Percentiles rank a stretch among this genome's conserved stretches.
Conservation (phyloP, 2,888 invertebrate species). For the Idaea straminata region DNA sequence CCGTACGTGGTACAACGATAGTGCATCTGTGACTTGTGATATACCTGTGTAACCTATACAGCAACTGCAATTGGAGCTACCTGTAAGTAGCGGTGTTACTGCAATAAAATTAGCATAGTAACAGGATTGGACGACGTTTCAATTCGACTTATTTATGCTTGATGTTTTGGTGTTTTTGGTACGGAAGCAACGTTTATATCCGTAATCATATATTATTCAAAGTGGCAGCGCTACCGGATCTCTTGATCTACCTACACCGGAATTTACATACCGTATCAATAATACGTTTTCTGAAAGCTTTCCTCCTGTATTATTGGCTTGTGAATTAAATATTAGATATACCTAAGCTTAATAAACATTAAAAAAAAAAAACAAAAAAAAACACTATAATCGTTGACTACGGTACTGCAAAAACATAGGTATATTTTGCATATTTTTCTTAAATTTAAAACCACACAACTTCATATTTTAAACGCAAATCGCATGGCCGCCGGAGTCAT, state of each 20-base stretch:
- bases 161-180: neutral
- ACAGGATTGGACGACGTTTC: constrained; percentile 14
- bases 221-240: constrained; percentile 17
- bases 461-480: neutral
- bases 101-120: constrained; percentile 53
- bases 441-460: neutral
- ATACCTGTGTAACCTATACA: constrained; percentile 38
- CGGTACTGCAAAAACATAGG: neutral
- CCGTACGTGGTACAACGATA: constrained; percentile 40
- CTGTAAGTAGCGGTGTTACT: constrained; percentile 62
- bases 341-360: neutral
- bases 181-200: neutral
- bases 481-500: neutral
- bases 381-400: no score
- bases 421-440: neutral
- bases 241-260: constrained; percentile 18
- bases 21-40: constrained; percentile 64
- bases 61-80: constrained; percentile 46
- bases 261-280: constrained; percentile 12
- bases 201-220: constrained; percentile 29
- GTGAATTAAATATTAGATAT: neutral
- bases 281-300: neutral
- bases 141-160: constrained; percentile 2
- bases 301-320: neutral
- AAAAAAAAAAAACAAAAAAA: neutral